phyloP scores from a whole-genome alignment of 2,113 vertebrate species.

The Hippoglossus stenolepis region DNA sequence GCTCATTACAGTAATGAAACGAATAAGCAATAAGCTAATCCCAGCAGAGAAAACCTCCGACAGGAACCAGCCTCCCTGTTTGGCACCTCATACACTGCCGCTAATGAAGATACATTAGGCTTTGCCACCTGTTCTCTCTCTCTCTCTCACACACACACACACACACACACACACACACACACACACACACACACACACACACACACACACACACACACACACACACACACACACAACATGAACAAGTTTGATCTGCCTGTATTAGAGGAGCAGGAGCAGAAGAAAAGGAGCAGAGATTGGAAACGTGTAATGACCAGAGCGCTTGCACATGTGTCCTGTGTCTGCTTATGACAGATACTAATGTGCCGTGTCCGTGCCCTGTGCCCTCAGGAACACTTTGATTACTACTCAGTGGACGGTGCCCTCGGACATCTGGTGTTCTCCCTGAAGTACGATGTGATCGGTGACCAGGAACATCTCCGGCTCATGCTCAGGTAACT shows the following conservation, averaged over 20 bases:
- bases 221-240: constrained; percentile 16
- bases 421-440: constrained; percentile 95
- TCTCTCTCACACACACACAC: background rate
- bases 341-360: constrained; percentile 40
- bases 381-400: constrained; percentile 93
- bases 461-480: constrained; percentile 95
- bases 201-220: background rate
- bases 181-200: background rate
- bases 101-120: constrained; percentile 62
- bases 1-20: constrained; percentile 57
- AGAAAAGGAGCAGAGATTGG: constrained; percentile 1
- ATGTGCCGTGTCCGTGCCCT: constrained; percentile 49
- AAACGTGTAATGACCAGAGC: background rate
- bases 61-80: constrained; percentile 28
- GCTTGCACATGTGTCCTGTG: background rate
- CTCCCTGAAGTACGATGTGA: constrained; percentile 95
- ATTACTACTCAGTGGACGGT: constrained; percentile 94
- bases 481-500: constrained; percentile 92
- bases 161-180: background rate
- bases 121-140: constrained; percentile 46
- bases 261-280: constrained; percentile 5
- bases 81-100: constrained; percentile 27
- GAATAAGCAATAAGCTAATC: constrained; percentile 45
- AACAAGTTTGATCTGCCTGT: constrained; percentile 42
- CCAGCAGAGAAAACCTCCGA: constrained; percentile 20